A percentile compares a stretch with the other conserved stretches of the same genome.
Conservation (phyloP, 2,113 vertebrate genomes). For the Circaetus gallicus region DNA sequence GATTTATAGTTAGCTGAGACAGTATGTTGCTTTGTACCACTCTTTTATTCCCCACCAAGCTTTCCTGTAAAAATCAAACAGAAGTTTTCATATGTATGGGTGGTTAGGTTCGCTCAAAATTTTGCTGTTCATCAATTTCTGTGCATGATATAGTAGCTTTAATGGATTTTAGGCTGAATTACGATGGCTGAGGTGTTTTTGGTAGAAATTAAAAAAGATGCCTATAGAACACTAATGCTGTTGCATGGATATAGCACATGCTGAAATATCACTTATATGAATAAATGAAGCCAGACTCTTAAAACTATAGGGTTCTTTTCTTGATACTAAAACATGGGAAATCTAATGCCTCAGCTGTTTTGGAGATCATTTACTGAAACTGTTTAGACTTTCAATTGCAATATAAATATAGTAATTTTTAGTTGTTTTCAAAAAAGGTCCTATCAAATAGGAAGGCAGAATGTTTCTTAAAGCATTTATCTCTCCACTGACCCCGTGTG, state of each 20-base stretch:
- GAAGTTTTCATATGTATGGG: neutral
- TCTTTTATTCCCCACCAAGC: neutral
- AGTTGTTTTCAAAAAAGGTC: too few relatives aligned
- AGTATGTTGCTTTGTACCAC: neutral
- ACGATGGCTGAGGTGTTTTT: neutral
- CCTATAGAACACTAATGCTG: neutral
- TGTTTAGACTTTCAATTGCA: neutral
- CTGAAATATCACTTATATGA: neutral
- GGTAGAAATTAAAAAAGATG: neutral
- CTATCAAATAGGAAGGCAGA: too few relatives aligned
- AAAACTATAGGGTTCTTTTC: neutral
- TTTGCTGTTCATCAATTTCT: neutral
- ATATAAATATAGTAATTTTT: neutral
- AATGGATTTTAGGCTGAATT: neutral
- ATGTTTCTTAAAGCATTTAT: neutral
- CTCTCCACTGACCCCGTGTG: fast-evolving
- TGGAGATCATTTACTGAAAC: neutral
- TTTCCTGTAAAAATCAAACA: neutral
- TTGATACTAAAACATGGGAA: neutral
- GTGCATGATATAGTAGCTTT: neutral
- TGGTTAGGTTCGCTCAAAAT: neutral
- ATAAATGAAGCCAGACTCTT: neutral
- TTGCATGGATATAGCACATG: neutral
- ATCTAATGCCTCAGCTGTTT: neutral
- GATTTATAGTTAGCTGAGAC: neutral